Percentiles rank a stretch among this genome's conserved stretches.
Conservation (phyloP, 2,113 vertebrate genomes). For the Rhinoptilus africanus region DNA sequence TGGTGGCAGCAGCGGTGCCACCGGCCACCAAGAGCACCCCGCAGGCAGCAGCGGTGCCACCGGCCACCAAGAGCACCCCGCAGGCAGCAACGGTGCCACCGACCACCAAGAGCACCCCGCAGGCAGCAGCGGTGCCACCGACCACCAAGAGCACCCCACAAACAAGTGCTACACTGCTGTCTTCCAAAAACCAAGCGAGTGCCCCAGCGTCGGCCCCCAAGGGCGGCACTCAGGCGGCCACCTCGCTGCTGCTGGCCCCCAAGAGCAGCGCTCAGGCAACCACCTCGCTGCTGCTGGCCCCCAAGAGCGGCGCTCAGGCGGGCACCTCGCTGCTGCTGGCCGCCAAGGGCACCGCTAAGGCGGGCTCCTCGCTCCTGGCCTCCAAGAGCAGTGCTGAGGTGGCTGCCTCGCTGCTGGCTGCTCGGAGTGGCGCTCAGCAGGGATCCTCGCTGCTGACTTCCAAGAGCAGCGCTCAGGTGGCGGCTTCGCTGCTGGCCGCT, state of each 20-base stretch:
- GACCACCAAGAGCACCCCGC: not conserved
- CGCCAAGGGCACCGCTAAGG: constrained; percentile 43
- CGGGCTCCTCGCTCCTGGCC: constrained; percentile 39
- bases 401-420: not conserved
- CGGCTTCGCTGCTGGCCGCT: constrained; percentile 52
- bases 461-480: constrained; percentile 69
- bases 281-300: not conserved
- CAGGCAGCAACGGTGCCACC: not conserved
- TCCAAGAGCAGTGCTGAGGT: constrained; percentile 35
- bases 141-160: not conserved
- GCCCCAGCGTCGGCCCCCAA: not conserved
- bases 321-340: not conserved
- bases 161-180: not conserved
- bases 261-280: not conserved
- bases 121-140: not conserved
- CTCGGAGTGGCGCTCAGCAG: not conserved
- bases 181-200: constrained; percentile 30
- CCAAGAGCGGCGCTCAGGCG: not conserved
- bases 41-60: not conserved
- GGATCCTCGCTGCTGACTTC: constrained; percentile 41
- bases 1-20: not conserved
- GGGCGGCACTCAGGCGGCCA: fast-evolving
- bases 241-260: not conserved
- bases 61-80: not conserved
- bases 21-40: not conserved